Conservation (phyloP, 2,888 invertebrate genomes). For the Erynnis tages region DNA sequence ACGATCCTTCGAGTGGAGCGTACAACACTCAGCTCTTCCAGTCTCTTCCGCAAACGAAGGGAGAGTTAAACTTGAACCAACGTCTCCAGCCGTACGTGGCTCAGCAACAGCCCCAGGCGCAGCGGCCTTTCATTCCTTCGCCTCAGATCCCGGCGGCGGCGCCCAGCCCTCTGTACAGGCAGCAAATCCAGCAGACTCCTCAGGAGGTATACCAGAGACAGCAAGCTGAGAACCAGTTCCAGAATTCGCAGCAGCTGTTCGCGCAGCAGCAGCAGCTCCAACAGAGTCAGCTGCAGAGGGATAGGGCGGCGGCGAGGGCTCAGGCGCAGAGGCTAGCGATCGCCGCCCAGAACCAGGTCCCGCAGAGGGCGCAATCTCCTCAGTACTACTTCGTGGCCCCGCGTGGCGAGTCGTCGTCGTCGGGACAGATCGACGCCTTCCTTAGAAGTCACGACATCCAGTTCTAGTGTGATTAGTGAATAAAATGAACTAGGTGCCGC, state of each 20-base stretch:
- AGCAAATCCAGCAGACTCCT: constrained; percentile 66
- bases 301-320: constrained; percentile 78
- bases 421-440: constrained; percentile 90
- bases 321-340: constrained; percentile 66
- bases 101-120: constrained; percentile 77
- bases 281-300: constrained; percentile 83
- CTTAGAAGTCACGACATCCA: constrained; percentile 87
- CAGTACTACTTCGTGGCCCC: constrained; percentile 84
- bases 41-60: constrained; percentile 86
- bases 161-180: constrained; percentile 74
- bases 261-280: constrained; percentile 86
- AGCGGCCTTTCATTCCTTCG: constrained; percentile 79
- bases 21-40: constrained; percentile 91
- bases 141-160: constrained; percentile 74
- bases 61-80: constrained; percentile 87
- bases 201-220: constrained; percentile 82
- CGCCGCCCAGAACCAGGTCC: constrained; percentile 53
- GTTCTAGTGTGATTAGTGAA: constrained; percentile 67
- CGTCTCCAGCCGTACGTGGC: constrained; percentile 88
- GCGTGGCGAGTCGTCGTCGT: constrained; percentile 72
- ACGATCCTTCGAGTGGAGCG: constrained; percentile 88
- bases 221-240: constrained; percentile 81
- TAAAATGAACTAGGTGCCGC: constrained; percentile 53
- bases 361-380: constrained; percentile 55
- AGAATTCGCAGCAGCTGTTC: constrained; percentile 84